A percentile compares a stretch with the other conserved stretches of the same genome.
phyloP scores from a whole-genome alignment of 2,113 vertebrate species.

The Symphodus melops region DNA sequence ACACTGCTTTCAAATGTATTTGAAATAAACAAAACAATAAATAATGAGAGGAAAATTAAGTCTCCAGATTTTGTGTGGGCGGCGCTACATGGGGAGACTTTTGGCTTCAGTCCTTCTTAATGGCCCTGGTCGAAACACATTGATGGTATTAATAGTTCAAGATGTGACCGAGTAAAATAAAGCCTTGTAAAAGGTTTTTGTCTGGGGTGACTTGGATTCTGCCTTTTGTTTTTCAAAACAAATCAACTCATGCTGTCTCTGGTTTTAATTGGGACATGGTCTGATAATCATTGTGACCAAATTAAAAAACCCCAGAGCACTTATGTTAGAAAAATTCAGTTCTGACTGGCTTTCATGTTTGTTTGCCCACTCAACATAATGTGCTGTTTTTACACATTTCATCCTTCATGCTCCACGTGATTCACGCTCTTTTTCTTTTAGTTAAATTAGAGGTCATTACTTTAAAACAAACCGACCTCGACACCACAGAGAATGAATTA shows the following conservation, averaged over 20 bases:
- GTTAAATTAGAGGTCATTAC: neutral
- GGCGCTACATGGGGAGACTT: neutral
- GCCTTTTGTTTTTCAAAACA: slow-evolving; percentile 21
- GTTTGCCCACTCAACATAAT: slow-evolving; percentile 15
- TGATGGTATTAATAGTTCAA: slow-evolving; percentile 18
- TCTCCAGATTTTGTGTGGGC: neutral
- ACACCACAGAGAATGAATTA: slow-evolving; percentile 4
- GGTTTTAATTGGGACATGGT: slow-evolving; percentile 34
- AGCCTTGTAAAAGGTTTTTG: slow-evolving; percentile 10
- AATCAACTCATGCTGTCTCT: slow-evolving; percentile 26
- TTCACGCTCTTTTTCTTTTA: slow-evolving; percentile 8
- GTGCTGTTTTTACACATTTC: slow-evolving; percentile 35
- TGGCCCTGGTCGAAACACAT: neutral
- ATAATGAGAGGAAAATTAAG: neutral
- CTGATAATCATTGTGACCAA: slow-evolving; percentile 24
- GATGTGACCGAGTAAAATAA: slow-evolving; percentile 16
- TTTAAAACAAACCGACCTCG: neutral
- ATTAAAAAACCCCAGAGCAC: slow-evolving; percentile 25
- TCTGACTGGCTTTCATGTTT: slow-evolving; percentile 22
- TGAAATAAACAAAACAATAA: neutral
- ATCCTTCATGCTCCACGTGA: slow-evolving; percentile 11
- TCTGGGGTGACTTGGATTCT: slow-evolving; percentile 10
- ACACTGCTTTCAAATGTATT: neutral
- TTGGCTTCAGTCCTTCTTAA: too few species aligned
- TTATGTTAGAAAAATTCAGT: slow-evolving; percentile 17